phyloP scores from a whole-genome alignment of 2,888 invertebrate genomes.

The Drosophila anomelani region DNA sequence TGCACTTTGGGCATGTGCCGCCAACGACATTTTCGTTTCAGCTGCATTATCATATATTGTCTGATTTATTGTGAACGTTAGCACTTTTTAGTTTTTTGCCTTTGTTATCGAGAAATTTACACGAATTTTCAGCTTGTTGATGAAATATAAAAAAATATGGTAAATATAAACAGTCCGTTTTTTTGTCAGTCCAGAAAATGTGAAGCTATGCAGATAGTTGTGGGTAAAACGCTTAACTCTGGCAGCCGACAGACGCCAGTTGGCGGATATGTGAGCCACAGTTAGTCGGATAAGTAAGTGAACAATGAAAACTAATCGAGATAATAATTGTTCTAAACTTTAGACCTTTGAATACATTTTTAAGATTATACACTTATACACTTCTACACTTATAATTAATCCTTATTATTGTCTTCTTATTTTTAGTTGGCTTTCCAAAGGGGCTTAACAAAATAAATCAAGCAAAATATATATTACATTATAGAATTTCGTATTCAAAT shows the following conservation, averaged over 20 bases:
- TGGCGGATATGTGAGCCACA: slow-evolving; percentile 30
- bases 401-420: too few species aligned
- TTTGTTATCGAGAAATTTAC: slow-evolving; percentile 72
- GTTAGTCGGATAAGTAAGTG: slow-evolving; percentile 16
- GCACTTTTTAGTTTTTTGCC: slow-evolving; percentile 54
- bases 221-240: slow-evolving; percentile 57
- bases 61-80: slow-evolving; percentile 50
- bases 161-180: slow-evolving; percentile 60
- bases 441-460: too few species aligned
- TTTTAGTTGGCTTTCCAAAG: too few species aligned
- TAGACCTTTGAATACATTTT: not conserved
- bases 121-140: slow-evolving; percentile 78
- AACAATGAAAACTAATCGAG: not conserved
- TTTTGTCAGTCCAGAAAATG: slow-evolving; percentile 50
- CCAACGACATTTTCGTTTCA: slow-evolving; percentile 13
- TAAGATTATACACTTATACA: too few species aligned
- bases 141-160: slow-evolving; percentile 51
- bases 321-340: not conserved
- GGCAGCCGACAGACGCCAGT: slow-evolving; percentile 73
- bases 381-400: too few species aligned
- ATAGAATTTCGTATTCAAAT: too few species aligned
- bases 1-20: slow-evolving; percentile 33
- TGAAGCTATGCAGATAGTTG: slow-evolving; percentile 34
- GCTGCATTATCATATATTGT: slow-evolving; percentile 19
- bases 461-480: too few species aligned